phyloP scores from a whole-genome alignment of 2,888 invertebrate genomes.

The Cosmorhoe ocellata region DNA sequence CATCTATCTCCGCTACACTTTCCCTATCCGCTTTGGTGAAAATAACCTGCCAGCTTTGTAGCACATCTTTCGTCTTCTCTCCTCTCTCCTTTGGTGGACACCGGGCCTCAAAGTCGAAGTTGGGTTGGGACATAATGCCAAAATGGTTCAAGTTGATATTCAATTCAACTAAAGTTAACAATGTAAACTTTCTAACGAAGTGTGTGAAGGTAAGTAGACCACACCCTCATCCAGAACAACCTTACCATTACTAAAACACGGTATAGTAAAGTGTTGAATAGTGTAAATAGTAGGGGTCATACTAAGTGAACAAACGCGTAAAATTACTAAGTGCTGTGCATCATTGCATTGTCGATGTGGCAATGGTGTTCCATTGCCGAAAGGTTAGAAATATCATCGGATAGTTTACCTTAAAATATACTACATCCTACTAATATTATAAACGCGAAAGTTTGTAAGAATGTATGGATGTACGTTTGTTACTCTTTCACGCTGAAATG shows the following conservation, averaged over 20 bases:
- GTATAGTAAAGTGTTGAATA: constrained; percentile 22
- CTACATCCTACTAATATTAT: no score
- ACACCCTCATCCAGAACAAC: constrained; percentile 5
- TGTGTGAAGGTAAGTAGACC: constrained; percentile 3
- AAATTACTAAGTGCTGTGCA: constrained; percentile 43
- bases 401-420: not conserved
- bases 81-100: no score
- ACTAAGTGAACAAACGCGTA: constrained; percentile 55
- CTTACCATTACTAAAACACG: constrained; percentile 4
- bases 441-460: no score
- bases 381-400: constrained; percentile 51
- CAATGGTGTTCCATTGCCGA: constrained; percentile 47
- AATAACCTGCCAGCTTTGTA: no score
- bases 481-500: no score
- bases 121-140: no score
- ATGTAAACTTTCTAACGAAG: constrained; percentile 10
- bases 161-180: not conserved
- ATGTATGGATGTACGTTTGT: no score
- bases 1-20: no score
- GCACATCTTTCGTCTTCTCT: no score
- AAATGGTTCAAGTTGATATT: no score
- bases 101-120: no score
- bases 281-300: constrained; percentile 30
- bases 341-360: constrained; percentile 44
- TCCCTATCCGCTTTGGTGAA: no score